Conservation (phyloP, 2,888 invertebrate genomes). For the Thera obeliscata region DNA sequence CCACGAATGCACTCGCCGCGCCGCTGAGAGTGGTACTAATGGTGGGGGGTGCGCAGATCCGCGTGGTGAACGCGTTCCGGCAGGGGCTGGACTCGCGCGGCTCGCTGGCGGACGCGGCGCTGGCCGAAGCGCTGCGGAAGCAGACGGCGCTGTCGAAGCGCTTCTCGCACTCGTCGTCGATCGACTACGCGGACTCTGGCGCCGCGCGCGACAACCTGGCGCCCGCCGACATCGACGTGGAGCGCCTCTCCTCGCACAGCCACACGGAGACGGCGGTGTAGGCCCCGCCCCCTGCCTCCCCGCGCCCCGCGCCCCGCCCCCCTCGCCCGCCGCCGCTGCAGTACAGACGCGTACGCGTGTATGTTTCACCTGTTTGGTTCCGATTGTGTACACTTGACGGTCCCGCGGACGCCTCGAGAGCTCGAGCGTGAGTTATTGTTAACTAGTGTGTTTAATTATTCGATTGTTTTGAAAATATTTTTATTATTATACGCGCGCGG, state of each 20-base stretch:
- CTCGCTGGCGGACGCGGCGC: constrained; percentile 95
- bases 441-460: constrained; percentile 85
- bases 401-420: constrained; percentile 49
- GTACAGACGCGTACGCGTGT: constrained; percentile 56
- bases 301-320: constrained; percentile 36
- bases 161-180: constrained; percentile 94
- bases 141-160: constrained; percentile 96
- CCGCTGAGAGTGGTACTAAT: constrained; percentile 29
- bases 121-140: constrained; percentile 96
- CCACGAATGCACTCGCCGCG: constrained; percentile 29
- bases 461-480: constrained; percentile 84
- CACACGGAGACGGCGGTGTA: constrained; percentile 98
- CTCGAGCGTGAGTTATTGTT: constrained; percentile 80
- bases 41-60: constrained; percentile 91
- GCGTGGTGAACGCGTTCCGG: constrained; percentile 99
- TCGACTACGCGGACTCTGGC: constrained; percentile 96
- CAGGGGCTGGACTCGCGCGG: constrained; percentile 99
- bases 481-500: constrained; percentile 82
- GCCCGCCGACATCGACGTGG: constrained; percentile 96
- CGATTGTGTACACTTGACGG: constrained; percentile 40
- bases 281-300: constrained; percentile 46
- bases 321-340: constrained; percentile 38
- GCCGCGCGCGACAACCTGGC: constrained; percentile 94
- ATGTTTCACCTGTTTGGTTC: constrained; percentile 71
- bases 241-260: constrained; percentile 95